These are phyloP conservation scores for Arremon brunneinucha DNA, from an alignment of 2,797 vertebrate species.

Conservation along the genomic window DNA sequence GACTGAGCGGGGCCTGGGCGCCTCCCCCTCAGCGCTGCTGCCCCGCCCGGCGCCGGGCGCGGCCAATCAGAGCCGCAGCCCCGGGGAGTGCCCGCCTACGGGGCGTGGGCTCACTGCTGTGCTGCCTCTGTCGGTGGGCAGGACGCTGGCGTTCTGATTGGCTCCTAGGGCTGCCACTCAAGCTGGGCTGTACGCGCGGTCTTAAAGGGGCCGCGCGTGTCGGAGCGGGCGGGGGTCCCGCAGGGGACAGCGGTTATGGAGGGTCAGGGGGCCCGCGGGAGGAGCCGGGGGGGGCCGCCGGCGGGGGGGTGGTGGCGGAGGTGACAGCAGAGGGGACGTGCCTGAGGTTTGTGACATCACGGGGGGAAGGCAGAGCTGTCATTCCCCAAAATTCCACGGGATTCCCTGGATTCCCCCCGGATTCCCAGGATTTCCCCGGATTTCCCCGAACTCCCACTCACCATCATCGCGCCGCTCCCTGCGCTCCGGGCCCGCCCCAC, in stretches of 20 bases:
- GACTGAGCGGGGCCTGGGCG: neutral
- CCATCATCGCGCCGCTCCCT: too few species aligned
- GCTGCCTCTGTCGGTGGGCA: rapidly evolving
- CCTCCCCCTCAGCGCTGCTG: neutral
- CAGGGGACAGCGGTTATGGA: neutral
- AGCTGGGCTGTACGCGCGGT: rapidly evolving
- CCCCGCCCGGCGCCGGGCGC: neutral
- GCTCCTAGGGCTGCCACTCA: neutral
- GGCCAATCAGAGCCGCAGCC: neutral
- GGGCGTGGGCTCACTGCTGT: rapidly evolving
- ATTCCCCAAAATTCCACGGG: too few species aligned
- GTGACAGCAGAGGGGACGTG: too few species aligned
- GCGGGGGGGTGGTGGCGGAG: too few species aligned
- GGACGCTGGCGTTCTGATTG: neutral
- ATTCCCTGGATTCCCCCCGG: too few species aligned
- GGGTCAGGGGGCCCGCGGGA: neutral
- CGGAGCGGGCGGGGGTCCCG: too few species aligned
- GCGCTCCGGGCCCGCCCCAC: too few species aligned
- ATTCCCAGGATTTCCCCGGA: too few species aligned
- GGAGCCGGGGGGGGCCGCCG: too few species aligned
- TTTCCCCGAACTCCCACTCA: too few species aligned
- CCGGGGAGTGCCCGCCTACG: rapidly evolving
- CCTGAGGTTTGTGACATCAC: too few species aligned
- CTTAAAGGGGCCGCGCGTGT: neutral
- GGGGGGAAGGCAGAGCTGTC: too few species aligned